Base-by-base conservation (phyloP, 2,888 invertebrate species). In the Rapana venosa region DNA sequence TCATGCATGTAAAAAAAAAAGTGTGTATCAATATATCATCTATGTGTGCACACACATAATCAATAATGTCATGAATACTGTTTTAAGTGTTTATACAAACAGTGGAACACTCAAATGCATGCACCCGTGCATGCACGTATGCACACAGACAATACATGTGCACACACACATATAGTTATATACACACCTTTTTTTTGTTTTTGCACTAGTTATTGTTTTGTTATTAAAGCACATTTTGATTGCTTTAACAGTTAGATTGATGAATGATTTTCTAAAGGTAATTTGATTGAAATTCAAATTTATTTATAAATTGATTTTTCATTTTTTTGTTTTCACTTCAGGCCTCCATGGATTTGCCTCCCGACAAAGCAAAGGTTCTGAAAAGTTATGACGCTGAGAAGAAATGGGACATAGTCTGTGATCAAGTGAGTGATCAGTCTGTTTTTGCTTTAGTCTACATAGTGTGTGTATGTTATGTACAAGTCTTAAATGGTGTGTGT, bases 331-430 rank as follows among this genome's bases (percentile, higher is more conserved):
- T 83, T 83, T 83, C 13, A 66, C 36, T 87, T 70, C 97, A 99
- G 99, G 98, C 98, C 89, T 99, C 99, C 91, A 99, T 99, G 99
- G 99, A 99, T 96, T 97, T 99, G 93, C 99, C 99, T 36, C 99
- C 99, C 70, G 99, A 99, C 97, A 99, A 99, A 97, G 99, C 99
- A 94, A 99, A 99, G 97, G 97, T 99, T 77, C 92, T 96, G 70
- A 95, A 95, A 92, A 95, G 94, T 85, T 99, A 99, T 96, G 99
- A 99, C 97, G 98, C 98, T 96, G 98, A 99, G 96, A 99, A 99
- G 97, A 99, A 99, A 97, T 99, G 99, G 99, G 99, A 99, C 97
- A 98, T 99, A 96, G 99, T 99, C 97, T 99, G 99, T 97, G 99
- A 99, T 97, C 99, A 98, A 97, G 98, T 98, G 96, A 92, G 92